These are phyloP conservation scores for Panopea generosa DNA, from an alignment of 2,888 invertebrate genomes.

Conservation along the genomic window DNA sequence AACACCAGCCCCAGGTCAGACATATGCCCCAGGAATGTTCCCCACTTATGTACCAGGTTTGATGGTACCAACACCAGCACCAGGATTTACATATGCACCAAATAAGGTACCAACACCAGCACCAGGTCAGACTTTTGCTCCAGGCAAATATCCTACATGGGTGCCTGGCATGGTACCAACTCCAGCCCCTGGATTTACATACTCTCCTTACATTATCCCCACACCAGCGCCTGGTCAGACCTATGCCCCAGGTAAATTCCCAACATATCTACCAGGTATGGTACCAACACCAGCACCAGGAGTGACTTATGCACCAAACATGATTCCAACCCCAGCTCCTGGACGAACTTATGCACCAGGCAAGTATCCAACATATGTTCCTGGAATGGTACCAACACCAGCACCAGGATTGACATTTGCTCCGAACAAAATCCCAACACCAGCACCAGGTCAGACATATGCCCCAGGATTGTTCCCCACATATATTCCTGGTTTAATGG, in stretches of 20 bases:
- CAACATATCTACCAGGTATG: conserved; percentile 55
- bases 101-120: conserved; percentile 57
- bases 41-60: conserved; percentile 62
- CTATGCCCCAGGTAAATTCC: conserved; percentile 66
- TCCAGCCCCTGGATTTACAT: conserved; percentile 50
- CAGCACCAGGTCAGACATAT: conserved; percentile 64
- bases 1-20: conserved; percentile 55
- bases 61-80: conserved; percentile 58
- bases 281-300: conserved; percentile 61
- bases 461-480: conserved; percentile 61
- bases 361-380: conserved; percentile 41
- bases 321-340: conserved; percentile 56
- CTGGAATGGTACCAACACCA: conserved; percentile 54
- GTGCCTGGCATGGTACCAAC: conserved; percentile 64
- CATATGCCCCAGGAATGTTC: conserved; percentile 60
- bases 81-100: conserved; percentile 59
- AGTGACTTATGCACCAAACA: conserved; percentile 47
- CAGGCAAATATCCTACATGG: conserved; percentile 52
- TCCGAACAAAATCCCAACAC: conserved; percentile 45
- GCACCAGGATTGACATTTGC: conserved; percentile 53
- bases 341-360: conserved; percentile 48
- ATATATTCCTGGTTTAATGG: conserved; percentile 62
- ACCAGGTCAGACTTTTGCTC: conserved; percentile 65
- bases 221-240: conserved; percentile 67
- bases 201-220: conserved; percentile 46